Conservation (phyloP, 1,140 invertebrate genomes). For the Sycophaga agraensis region DNA sequence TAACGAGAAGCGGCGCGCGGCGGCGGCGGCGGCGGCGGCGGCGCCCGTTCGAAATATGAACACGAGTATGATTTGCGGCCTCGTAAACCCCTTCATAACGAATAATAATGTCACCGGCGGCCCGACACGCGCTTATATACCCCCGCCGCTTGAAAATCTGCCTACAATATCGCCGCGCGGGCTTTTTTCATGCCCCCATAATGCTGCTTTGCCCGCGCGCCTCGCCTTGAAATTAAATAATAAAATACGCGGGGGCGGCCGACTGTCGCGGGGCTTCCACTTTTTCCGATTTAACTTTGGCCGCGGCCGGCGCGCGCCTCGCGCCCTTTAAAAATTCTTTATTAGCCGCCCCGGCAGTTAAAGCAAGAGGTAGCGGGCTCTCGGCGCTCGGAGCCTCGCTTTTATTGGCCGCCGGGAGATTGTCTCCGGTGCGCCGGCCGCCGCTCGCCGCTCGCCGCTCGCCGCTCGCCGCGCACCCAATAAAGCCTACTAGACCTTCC, state of each 20-base stretch:
- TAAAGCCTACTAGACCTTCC: too few relatives aligned
- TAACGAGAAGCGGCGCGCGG: slow-evolving; percentile 50
- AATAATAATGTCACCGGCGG: slow-evolving; percentile 58
- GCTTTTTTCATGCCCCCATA: slow-evolving; percentile 50
- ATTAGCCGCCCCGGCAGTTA: not conserved
- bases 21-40: not conserved
- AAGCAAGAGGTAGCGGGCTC: too few relatives aligned
- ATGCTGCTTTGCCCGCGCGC: too few relatives aligned
- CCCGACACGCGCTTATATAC: not conserved
- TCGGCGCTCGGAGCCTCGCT: not conserved
- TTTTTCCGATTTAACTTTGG: slow-evolving; percentile 33
- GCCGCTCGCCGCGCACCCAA: too few relatives aligned
- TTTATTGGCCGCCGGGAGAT: slow-evolving; percentile 10
- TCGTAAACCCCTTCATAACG: slow-evolving; percentile 60
- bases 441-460: too few relatives aligned
- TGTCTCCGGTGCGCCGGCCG: not conserved
- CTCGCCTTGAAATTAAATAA: slow-evolving; percentile 59
- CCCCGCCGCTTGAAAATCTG: slow-evolving; percentile 49
- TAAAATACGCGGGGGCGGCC: slow-evolving; percentile 49
- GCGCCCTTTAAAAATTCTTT: slow-evolving; percentile 16
- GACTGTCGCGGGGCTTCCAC: slow-evolving; percentile 19
- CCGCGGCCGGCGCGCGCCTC: not conserved
- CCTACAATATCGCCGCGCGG: slow-evolving; percentile 50
- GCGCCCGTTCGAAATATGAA: slow-evolving; percentile 57
- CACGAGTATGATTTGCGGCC: slow-evolving; percentile 58